Percentiles rank a stretch among this genome's conserved stretches.
These are phyloP conservation scores for Drosophila prosaltans DNA, from an alignment of 1,140 invertebrate species.

Conservation along the genomic window DNA sequence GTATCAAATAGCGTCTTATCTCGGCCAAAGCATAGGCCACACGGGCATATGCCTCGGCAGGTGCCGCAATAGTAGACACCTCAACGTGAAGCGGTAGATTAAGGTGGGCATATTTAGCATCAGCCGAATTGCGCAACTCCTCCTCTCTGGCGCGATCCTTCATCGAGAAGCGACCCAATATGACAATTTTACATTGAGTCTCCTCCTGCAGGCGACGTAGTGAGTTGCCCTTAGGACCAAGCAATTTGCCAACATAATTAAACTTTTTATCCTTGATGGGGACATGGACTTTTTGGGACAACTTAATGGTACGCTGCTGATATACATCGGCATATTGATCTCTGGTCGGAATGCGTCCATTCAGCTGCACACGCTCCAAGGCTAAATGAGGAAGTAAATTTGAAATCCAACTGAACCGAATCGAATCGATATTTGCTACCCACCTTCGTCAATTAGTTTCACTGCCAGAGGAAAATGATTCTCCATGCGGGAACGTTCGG, in stretches of 20 bases:
- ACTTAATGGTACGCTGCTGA: constrained; percentile 92
- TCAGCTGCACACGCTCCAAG: constrained; percentile 86
- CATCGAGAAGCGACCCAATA: constrained; percentile 97
- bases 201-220: constrained; percentile 96
- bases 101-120: constrained; percentile 96
- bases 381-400: constrained; percentile 81
- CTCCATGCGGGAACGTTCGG: constrained; percentile 76
- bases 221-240: constrained; percentile 96
- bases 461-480: constrained; percentile 78
- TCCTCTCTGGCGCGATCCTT: constrained; percentile 96
- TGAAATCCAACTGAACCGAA: constrained; percentile 7
- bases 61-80: constrained; percentile 94
- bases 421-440: constrained; percentile 44
- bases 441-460: constrained; percentile 82
- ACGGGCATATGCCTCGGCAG: constrained; percentile 95
- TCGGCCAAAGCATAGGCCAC: constrained; percentile 94
- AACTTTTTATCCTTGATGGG: constrained; percentile 96
- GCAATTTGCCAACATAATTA: constrained; percentile 96
- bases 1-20: constrained; percentile 88
- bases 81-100: constrained; percentile 97
- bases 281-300: constrained; percentile 92
- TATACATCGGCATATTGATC: constrained; percentile 93
- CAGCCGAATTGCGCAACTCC: constrained; percentile 92
- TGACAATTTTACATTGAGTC: constrained; percentile 98
- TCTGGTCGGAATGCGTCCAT: constrained; percentile 85